Percentiles rank a stretch among this genome's conserved stretches.
These are phyloP conservation scores for Peromyscus aztecus DNA, from an alignment of 2,797 vertebrate species.

Conservation along the genomic window DNA sequence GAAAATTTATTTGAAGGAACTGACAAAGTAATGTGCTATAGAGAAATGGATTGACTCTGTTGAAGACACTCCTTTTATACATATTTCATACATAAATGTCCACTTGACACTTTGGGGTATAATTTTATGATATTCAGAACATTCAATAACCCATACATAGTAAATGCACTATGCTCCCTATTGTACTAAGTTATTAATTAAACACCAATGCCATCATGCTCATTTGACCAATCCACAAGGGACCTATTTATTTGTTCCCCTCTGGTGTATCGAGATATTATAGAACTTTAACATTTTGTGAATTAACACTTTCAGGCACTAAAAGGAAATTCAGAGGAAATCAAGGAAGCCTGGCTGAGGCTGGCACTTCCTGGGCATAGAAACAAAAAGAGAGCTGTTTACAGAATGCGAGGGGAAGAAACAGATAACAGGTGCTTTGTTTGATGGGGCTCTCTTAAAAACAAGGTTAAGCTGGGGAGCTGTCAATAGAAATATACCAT, in stretches of 20 bases:
- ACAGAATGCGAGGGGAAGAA: neutral
- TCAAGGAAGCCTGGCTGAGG: neutral
- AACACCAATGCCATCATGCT: neutral
- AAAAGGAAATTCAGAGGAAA: neutral
- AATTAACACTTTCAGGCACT: neutral
- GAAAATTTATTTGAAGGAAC: conserved; percentile 52
- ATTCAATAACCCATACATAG: conserved; percentile 46
- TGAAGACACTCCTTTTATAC: conserved; percentile 50
- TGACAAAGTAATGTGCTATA: neutral
- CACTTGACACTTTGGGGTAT: conserved; percentile 45
- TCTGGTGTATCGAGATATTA: neutral
- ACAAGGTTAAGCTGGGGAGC: neutral
- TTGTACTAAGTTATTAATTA: conserved; percentile 57
- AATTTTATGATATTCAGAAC: conserved; percentile 57
- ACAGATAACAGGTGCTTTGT: neutral
- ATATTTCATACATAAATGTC: neutral
- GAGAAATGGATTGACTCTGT: conserved; percentile 55
- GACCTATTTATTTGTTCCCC: neutral
- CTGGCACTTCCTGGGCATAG: neutral
- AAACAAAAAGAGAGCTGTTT: neutral
- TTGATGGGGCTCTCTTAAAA: neutral
- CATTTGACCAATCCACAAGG: conserved; percentile 24
- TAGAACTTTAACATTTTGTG: conserved; percentile 40
- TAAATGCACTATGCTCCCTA: conserved; percentile 23
- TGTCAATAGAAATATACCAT: neutral